Percentiles rank a stretch among this genome's conserved stretches.
phyloP scores from a whole-genome alignment of 2,113 vertebrate genomes.

The Notarius lentiginosus region DNA sequence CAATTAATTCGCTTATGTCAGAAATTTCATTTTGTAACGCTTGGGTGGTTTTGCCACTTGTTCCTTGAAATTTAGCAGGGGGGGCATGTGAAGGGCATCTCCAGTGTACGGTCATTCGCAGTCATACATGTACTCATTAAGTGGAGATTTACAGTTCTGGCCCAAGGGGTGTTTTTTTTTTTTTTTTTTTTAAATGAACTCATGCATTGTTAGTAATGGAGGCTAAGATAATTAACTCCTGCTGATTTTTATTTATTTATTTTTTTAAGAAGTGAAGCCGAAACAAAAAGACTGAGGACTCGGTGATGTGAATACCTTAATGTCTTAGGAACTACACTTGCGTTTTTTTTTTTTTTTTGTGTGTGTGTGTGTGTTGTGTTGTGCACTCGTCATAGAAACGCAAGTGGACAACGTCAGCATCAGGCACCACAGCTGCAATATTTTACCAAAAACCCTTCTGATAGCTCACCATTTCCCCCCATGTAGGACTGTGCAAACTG shows the following conservation, averaged over 20 bases:
- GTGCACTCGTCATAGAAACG: not conserved
- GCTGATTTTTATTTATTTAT: not conserved
- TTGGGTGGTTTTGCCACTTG: conserved; percentile 18
- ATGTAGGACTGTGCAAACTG: not conserved
- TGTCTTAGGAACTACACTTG: not conserved
- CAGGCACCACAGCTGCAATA: conserved; percentile 23
- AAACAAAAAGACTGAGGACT: not conserved
- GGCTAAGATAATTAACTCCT: not conserved
- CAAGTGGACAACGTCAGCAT: conserved; percentile 8
- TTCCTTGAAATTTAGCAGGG: not conserved
- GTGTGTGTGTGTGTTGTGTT: not conserved
- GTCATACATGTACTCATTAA: conserved; percentile 21
- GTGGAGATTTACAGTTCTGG: conserved; percentile 5
- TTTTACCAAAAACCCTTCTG: conserved; percentile 17
- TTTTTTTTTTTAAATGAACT: conserved; percentile 25
- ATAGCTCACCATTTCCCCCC: not conserved
- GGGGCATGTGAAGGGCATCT: conserved; percentile 10
- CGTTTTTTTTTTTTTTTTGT: not conserved
- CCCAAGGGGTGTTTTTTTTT: not conserved
- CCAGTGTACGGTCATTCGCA: conserved; percentile 37
- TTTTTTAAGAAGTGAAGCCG: not conserved
- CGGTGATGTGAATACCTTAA: not conserved
- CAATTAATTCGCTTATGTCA: conserved; percentile 28
- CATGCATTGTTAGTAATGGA: not conserved
- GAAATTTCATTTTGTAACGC: conserved; percentile 13